Base-by-base conservation (phyloP, 2,113 vertebrate species). In the Neolamprologus fasciatus region DNA sequence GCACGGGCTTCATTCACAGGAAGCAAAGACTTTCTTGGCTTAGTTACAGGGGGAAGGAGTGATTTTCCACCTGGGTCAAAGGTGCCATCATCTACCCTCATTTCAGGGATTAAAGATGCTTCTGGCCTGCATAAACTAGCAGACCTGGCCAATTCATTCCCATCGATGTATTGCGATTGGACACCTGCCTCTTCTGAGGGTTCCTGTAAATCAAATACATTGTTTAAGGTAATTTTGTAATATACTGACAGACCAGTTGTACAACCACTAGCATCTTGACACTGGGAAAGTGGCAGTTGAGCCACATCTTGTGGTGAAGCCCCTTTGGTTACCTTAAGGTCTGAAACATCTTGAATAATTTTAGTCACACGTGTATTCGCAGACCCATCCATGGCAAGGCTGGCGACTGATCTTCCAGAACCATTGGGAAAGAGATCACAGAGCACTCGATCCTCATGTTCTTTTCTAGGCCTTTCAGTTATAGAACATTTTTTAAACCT, bases 31-130 rank as follows among this genome's bases (percentile, higher is more conserved):
- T 14, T 86, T 51, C 87, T 90, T 26, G 89, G 89, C 57, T 86
- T 80, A 5, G 90, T 87, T 5, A 85, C 86, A 14, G 90, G 87
- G 57, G 42, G 42, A 13, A 11, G 19, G 13, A 26, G 8, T 0
- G 35, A 16, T 3, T 82, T 14, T 19, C 88, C 91, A 28, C 94
- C 95, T 3, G 94, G 94, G 86, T 96, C 95, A 90, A 95, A 96
- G 0, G 80, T 91, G 55, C 71, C 85, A 33, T 87, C 84, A 14
- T 91, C 66, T 3, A 73, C 81, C 26, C 53, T 80, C 21, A 37
- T 10, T 42, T 90, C 88, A 66, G 51, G 83, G 6, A 19, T 85
- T 33, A 86, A 42, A 61, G 55, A 85, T 23, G n/a, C 78, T 53
- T 93, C 90, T 28, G 81, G 63, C 88, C 31, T 54, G 8, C 6